phyloP scores from a whole-genome alignment of 64 coral and sea anemone genomes.

The Orbicella faveolata region DNA sequence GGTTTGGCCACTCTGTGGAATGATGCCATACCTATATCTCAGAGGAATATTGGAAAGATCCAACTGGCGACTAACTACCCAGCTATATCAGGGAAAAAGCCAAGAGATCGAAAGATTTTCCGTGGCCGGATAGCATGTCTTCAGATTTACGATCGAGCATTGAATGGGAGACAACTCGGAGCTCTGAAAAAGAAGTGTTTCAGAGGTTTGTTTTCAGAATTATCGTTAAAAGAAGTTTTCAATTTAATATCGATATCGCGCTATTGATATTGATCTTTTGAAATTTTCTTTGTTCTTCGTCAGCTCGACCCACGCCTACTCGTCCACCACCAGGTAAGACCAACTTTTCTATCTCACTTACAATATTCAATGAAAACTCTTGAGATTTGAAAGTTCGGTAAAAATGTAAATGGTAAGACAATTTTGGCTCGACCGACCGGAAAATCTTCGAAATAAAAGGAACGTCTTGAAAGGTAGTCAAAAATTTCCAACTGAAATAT shows the following conservation, averaged over 20 bases:
- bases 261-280: background rate
- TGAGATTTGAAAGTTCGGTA: no score
- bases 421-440: no score
- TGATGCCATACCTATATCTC: constrained; percentile 50
- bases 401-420: no score
- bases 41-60: constrained; percentile 53
- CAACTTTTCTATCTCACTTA: background rate
- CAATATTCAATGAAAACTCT: no score
- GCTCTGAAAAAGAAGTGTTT: constrained; percentile 41
- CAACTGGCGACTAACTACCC: constrained; percentile 57
- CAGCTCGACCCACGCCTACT: constrained; percentile 31
- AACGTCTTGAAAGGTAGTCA: no score
- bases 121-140: constrained; percentile 52
- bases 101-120: constrained; percentile 21
- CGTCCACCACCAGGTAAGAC: constrained; percentile 45
- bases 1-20: constrained; percentile 57
- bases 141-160: constrained; percentile 55
- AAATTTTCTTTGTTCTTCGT: background rate
- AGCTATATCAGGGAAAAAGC: constrained; percentile 47
- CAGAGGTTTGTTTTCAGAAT: constrained; percentile 45
- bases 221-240: background rate
- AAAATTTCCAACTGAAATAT: no score
- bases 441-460: no score
- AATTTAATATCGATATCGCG: background rate
- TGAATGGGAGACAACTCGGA: constrained; percentile 54